Base-by-base conservation (phyloP, 1,140 invertebrate genomes). In the Pachyrhynchus sulphureomaculatus region DNA sequence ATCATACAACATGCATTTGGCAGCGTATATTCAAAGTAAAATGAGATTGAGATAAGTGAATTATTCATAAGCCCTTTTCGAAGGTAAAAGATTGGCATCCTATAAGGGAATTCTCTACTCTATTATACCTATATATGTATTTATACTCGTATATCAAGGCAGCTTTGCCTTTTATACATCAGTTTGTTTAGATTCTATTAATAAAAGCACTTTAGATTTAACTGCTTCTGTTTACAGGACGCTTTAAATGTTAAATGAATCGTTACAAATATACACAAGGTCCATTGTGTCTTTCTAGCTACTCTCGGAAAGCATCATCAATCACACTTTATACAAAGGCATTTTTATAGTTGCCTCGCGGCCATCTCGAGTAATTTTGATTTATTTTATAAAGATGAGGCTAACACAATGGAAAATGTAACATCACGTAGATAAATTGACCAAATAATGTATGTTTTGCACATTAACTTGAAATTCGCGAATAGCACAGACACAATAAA, bases 1-100 rank as follows among this genome's bases (percentile, higher is more conserved):
- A 62, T 64, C 65, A 66, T 68, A 68, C 67, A 64, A 64, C 61
- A 58, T 66, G 67, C 62, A 66, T 68, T 59, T 54, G 45, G 54
- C 49, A 56, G 61, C 15, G 60, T 54, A 63, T 51, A 68, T 68
- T 68, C 66, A 68, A 68, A 65, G 62, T 62, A 62, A 68, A 65
- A 52, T 52, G 63, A 68, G 62, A 67, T 57, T 52, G 62, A 59
- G 53, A 65, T 58, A 61, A 53, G 55, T 68, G 58, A 68, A 68
- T 68, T 54, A 68, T 68, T 68, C 66, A 68, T 65, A 55, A 21
- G 37, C 49, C 48, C 37, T 61, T 64, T 65, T 62, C 52, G 45
- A 57, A 65, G 63, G 64, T 52, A 61, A 52, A 64, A 67, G 51
- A 54, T 44, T 48, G 41, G 6, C 51, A 57, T 44, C 26, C 34